phyloP scores from a whole-genome alignment of 2,113 vertebrate species.

The Clarias gariepinus region DNA sequence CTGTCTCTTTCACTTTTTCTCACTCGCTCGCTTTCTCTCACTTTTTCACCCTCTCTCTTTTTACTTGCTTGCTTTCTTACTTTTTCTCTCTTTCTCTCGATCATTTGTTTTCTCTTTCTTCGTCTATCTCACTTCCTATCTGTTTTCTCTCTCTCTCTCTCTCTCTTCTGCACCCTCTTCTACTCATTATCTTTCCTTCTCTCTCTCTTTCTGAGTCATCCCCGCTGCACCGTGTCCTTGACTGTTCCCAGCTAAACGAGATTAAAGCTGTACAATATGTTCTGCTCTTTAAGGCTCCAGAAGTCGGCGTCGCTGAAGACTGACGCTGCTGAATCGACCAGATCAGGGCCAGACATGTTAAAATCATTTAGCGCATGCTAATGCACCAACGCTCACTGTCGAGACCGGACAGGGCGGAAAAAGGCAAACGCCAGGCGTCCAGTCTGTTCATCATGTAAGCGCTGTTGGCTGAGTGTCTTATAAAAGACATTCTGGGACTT shows the following conservation, averaged over 20 bases:
- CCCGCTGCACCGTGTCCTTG: conserved; percentile 51
- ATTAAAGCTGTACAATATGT: conserved; percentile 25
- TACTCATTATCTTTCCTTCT: background rate
- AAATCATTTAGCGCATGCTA: background rate
- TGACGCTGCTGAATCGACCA: background rate
- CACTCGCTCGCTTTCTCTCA: background rate
- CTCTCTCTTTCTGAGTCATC: conserved; percentile 19
- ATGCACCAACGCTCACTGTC: background rate
- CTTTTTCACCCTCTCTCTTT: background rate
- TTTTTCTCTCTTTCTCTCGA: background rate
- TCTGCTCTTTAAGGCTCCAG: background rate
- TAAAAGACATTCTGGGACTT: background rate
- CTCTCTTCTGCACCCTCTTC: background rate
- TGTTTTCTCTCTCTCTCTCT: background rate
- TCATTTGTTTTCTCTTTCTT: background rate
- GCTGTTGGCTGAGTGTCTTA: background rate
- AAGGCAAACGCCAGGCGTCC: background rate
- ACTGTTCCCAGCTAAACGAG: conserved; percentile 44
- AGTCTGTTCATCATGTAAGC: too few relatives aligned
- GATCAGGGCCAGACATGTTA: background rate
- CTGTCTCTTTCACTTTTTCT: background rate
- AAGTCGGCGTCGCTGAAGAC: background rate
- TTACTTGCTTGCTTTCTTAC: background rate
- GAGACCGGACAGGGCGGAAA: background rate
- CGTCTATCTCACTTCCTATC: background rate